Evolutionary conservation across 1,140 invertebrate genomes (phyloP).

Genomic region (Streblospio benedicti): DNA sequence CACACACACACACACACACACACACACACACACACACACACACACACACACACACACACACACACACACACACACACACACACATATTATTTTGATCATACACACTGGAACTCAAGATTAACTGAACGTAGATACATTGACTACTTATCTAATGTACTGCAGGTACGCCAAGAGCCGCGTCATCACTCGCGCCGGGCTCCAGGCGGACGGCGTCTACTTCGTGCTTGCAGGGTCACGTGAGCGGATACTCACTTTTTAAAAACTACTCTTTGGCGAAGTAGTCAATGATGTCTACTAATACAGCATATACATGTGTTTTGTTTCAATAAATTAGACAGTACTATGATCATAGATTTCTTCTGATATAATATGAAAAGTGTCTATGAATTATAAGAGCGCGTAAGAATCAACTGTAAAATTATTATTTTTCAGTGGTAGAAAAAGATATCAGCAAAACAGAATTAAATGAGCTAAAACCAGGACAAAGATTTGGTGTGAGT

Average conservation of each 20-base stretch:
- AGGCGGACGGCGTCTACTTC: constrained; percentile 25
- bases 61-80: too few relatives aligned
- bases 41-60: too few relatives aligned
- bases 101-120: too few relatives aligned
- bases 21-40: too few relatives aligned
- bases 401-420: too few relatives aligned
- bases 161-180: constrained; percentile 30
- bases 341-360: too few relatives aligned
- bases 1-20: too few relatives aligned
- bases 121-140: neutral
- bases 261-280: neutral
- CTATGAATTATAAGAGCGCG: too few relatives aligned
- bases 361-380: too few relatives aligned
- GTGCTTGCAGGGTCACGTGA: constrained; percentile 14
- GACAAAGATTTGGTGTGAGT: constrained; percentile 19
- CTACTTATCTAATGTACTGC: neutral
- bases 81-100: too few relatives aligned
- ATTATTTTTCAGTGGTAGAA: constrained; percentile 23
- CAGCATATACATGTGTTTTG: neutral
- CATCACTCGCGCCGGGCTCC: constrained; percentile 24
- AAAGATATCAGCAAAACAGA: constrained; percentile 18
- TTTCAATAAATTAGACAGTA: neutral
- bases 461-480: constrained; percentile 16
- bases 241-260: neutral
- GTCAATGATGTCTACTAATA: too few relatives aligned